These are phyloP conservation scores for Daboia siamensis DNA, from an alignment of 2,113 vertebrate genomes.

Conservation along the genomic window DNA sequence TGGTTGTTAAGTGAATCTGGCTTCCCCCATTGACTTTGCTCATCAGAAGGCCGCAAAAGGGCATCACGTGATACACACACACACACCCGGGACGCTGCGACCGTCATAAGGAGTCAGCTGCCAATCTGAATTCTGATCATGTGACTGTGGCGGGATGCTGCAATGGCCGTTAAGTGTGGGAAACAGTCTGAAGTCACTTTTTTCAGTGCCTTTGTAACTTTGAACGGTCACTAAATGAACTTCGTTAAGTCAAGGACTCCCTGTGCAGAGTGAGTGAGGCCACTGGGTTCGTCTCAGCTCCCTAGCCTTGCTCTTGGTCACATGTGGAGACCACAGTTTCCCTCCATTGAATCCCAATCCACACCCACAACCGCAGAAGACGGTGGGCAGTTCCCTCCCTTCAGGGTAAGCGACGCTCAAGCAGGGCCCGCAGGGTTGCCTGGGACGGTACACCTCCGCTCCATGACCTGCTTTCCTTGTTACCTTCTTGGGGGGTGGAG, in stretches of 20 bases:
- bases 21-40: neutral
- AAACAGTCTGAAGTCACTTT: neutral
- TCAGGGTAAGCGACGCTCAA: too few relatives aligned
- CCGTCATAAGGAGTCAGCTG: neutral
- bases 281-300: neutral
- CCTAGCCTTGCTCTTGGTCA: neutral
- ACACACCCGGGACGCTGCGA: too few relatives aligned
- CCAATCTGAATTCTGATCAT: too few relatives aligned
- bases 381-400: too few relatives aligned
- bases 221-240: neutral
- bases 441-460: too few relatives aligned
- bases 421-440: too few relatives aligned
- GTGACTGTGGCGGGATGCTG: too few relatives aligned
- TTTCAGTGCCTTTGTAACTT: neutral
- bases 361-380: neutral
- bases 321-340: neutral
- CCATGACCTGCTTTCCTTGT: too few relatives aligned
- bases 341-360: neutral
- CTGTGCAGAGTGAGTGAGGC: neutral
- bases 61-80: neutral
- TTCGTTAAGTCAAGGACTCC: neutral
- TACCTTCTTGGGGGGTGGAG: too few relatives aligned
- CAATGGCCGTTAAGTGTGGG: neutral
- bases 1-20: neutral
- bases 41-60: neutral